A percentile compares a stretch with the other conserved stretches of the same genome.
Conservation (phyloP, 2,888 invertebrate genomes). For the Galerucella pusilla region DNA sequence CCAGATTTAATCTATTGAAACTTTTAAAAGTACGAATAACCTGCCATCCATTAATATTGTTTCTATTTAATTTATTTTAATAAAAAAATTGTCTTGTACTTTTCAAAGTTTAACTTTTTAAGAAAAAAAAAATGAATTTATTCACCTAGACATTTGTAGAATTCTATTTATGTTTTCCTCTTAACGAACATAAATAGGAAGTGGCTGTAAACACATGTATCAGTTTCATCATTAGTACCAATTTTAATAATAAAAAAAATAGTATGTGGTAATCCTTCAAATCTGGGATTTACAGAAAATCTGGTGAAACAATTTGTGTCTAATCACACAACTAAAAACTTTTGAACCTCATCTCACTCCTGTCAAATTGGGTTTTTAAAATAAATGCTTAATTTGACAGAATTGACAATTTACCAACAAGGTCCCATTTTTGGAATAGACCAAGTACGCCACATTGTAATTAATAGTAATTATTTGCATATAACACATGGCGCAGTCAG, state of each 20-base stretch:
- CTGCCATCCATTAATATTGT: conserved; percentile 55
- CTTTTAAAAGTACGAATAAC: conserved; percentile 58
- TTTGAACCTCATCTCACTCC: too few species aligned
- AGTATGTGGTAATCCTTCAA: not conserved
- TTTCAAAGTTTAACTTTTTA: conserved; percentile 54
- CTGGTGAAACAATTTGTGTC: not conserved
- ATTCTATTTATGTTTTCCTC: conserved; percentile 54
- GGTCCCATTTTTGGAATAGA: too few species aligned
- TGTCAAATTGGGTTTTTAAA: too few species aligned
- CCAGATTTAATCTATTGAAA: conserved; percentile 42
- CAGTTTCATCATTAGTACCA: conserved; percentile 42
- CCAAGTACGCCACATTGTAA: too few species aligned
- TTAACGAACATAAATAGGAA: conserved; percentile 53
- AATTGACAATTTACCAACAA: not conserved
- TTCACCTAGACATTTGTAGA: conserved; percentile 53
- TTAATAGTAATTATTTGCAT: too few species aligned
- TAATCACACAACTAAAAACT: too few species aligned
- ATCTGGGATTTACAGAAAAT: not conserved
- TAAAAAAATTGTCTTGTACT: conserved; percentile 51
- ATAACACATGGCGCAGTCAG: too few species aligned
- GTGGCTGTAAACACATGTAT: conserved; percentile 52
- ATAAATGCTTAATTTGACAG: not conserved
- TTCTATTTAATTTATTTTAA: conserved; percentile 45
- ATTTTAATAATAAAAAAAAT: conserved; percentile 9
- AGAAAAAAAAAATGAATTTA: conserved; percentile 48